Evolutionary conservation across 2,797 vertebrate genomes (phyloP), one percentile per base, ranked within the genome.

Genomic region (Characodon lateralis): DNA sequence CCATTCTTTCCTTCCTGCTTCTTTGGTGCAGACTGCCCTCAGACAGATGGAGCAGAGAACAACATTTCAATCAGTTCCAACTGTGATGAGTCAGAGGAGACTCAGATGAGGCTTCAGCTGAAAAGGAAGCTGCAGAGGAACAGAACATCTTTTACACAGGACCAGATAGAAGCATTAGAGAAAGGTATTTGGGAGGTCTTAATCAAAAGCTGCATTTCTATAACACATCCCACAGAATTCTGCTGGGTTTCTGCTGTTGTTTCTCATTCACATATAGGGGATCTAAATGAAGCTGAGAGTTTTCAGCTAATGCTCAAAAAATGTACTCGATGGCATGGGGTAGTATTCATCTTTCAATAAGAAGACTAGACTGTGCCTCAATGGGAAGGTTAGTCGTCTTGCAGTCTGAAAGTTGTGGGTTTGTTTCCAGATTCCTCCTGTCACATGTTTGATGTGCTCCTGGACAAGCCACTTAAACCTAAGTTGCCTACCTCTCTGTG

Each of bases 101-200:
- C 98, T 81, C 97, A 99, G 93, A 98, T 99, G 96, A 96, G 98
- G 85, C 98, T 99, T 87, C 98, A 99, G 93, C 94, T 99, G 80
- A 99, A 99, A 95, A 96, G 98, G 84, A 99, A 99, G 91, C 93
- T 99, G 75, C 98, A 99, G 89, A 97, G 98, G 91, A 99, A 99
- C 93, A 96, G 98, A 87, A 99, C 98, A 51, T 99, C 98, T 20
- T 99, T 99, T 87, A 99, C 98, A 77, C 98, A 99, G 92, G 98
- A 99, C 92, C 98, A 99, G 95, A 99, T 99, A 72, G 98, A 99
- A 90, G 98, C 98, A 68, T 95, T 99, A 89, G 98, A 99, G 95
- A 99, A 99, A 97, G 98, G 98, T 99, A 76, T 3, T 22, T 22
- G 35, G 13, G 16, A 7, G 2, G 8, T 1, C 5, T 56, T 24